phyloP scores from a whole-genome alignment of 1,140 invertebrate genomes.

The Copidosoma floridanum region DNA sequence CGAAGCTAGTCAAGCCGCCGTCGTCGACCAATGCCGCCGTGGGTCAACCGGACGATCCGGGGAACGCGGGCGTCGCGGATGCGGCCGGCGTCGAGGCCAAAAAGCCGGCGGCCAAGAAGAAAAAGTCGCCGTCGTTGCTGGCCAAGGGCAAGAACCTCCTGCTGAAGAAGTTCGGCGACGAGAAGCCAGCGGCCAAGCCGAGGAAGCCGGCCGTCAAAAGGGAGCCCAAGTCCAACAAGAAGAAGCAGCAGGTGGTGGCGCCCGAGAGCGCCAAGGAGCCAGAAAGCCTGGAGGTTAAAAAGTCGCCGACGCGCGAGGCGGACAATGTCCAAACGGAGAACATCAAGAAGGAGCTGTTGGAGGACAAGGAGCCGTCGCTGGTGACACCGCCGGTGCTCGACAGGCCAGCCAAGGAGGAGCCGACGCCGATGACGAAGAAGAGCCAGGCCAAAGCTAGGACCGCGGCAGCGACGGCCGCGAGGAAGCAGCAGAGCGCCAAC shows the following conservation, averaged over 20 bases:
- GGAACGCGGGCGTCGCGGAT: constrained; percentile 28
- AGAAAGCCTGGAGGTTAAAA: too few species aligned
- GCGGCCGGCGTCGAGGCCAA: background rate
- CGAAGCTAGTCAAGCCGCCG: constrained; percentile 48
- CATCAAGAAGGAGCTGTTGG: background rate
- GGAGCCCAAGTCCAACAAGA: background rate
- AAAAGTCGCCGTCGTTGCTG: background rate
- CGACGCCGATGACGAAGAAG: too few species aligned
- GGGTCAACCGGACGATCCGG: constrained; percentile 37
- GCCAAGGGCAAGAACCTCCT: constrained; percentile 11
- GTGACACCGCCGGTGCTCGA: background rate
- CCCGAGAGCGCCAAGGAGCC: too few species aligned
- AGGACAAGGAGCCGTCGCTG: background rate
- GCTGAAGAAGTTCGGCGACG: constrained; percentile 24
- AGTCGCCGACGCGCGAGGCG: background rate
- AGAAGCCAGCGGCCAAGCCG: constrained; percentile 36
- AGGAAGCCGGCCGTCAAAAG: constrained; percentile 33
- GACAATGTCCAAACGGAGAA: background rate
- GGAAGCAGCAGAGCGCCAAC: constrained; percentile 34
- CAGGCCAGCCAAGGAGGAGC: too few species aligned
- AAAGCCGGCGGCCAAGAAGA: constrained; percentile 9
- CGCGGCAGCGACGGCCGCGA: too few species aligned
- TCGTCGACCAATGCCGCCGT: constrained; percentile 26
- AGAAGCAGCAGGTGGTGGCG: background rate
- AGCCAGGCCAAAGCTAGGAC: background rate